phyloP scores from a whole-genome alignment of 2,797 vertebrate genomes.

The Diglossa cyanea region DNA sequence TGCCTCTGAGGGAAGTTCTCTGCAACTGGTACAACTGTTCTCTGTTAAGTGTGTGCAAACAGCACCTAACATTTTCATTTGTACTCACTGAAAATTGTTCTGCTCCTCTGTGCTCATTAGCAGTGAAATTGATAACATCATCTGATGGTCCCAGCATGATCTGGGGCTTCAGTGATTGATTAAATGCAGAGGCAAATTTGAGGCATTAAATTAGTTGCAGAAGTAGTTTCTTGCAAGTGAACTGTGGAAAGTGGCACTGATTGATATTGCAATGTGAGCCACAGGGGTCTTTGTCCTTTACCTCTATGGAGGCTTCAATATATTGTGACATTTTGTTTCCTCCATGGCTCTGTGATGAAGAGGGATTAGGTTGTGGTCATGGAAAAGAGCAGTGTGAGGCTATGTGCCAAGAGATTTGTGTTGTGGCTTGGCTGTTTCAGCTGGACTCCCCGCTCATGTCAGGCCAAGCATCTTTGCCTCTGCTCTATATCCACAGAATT shows the following conservation, averaged over 20 bases:
- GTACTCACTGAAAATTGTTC: not conserved
- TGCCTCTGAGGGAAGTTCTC: not conserved
- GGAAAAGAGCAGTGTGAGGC: not conserved
- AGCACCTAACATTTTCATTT: not conserved
- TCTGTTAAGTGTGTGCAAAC: not conserved
- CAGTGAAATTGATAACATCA: not conserved
- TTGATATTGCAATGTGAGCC: not conserved
- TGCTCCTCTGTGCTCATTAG: not conserved
- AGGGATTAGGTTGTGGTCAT: not conserved
- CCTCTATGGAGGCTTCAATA: not conserved
- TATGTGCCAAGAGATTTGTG: not conserved
- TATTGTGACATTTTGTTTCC: not conserved
- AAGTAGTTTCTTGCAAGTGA: not conserved
- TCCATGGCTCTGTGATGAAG: not conserved
- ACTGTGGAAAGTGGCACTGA: not conserved
- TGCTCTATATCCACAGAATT: not conserved
- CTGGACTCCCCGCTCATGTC: not conserved
- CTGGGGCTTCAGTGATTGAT: not conserved
- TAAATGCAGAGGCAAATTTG: constrained; percentile 9
- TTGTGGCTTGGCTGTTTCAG: not conserved
- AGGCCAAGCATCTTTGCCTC: not conserved
- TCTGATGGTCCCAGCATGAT: constrained; percentile 9
- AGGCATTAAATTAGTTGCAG: not conserved
- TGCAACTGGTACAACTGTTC: not conserved
- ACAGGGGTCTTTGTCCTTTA: not conserved